Percentiles rank a stretch among this genome's conserved stretches.
Conservation (phyloP, 2,113 vertebrate species). For the Oreocharis arfaki region DNA sequence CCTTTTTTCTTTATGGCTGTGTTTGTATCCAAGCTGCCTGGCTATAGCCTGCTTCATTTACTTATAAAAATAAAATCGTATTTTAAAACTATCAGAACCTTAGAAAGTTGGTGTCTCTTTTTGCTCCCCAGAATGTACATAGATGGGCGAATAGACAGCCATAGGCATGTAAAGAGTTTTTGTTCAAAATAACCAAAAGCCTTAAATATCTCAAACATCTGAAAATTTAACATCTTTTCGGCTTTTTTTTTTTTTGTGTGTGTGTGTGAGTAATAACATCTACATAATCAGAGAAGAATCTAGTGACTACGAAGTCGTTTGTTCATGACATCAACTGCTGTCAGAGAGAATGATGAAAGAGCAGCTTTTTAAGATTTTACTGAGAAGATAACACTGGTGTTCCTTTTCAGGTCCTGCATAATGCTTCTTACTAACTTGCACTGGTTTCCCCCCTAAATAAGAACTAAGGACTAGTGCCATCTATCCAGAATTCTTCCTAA, state of each 20-base stretch:
- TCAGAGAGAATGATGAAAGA: background rate
- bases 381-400: background rate
- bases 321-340: background rate
- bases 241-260: background rate
- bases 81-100: background rate
- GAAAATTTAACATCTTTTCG: background rate
- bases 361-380: background rate
- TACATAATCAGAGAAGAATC: background rate
- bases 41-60: background rate
- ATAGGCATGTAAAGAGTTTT: background rate
- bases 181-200: background rate
- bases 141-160: background rate
- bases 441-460: background rate
- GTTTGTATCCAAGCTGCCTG: background rate
- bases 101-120: background rate
- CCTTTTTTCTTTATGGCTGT: background rate
- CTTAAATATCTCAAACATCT: background rate
- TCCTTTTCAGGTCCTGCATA: background rate
- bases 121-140: background rate
- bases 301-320: background rate
- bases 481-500: background rate
- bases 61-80: background rate
- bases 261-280: background rate
- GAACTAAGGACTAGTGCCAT: background rate
- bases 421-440: background rate